These are phyloP conservation scores for Ctenicera cuprea DNA, from an alignment of 2,888 invertebrate genomes.

Conservation along the genomic window DNA sequence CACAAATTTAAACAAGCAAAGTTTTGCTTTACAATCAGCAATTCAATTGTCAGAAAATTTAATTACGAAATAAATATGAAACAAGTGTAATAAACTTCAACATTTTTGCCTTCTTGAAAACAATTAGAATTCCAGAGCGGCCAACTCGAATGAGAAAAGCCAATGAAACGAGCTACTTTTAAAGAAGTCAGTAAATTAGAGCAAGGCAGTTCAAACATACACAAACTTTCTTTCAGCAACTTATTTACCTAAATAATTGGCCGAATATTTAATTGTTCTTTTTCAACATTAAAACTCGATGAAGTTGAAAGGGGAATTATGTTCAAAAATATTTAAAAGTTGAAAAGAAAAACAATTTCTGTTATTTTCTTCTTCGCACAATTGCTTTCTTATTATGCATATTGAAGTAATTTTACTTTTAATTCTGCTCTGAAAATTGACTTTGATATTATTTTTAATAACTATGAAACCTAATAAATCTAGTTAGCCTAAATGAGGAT, in stretches of 20 bases:
- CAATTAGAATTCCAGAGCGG: not conserved
- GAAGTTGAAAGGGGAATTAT: conserved; percentile 1
- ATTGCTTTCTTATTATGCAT: not conserved
- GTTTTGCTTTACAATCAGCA: too few species aligned
- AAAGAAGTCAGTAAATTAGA: conserved; percentile 11
- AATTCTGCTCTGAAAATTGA: too few species aligned
- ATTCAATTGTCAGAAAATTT: too few species aligned
- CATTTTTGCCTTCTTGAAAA: conserved; percentile 1
- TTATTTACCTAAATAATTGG: conserved; percentile 11
- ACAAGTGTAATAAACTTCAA: too few species aligned
- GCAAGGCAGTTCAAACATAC: not conserved
- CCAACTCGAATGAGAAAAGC: not conserved
- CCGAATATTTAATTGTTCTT: conserved; percentile 6
- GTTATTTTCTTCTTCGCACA: not conserved
- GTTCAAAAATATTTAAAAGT: conserved; percentile 1
- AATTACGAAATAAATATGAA: too few species aligned
- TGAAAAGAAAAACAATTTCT: not conserved
- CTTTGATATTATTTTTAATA: too few species aligned
- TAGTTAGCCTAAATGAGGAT: not conserved
- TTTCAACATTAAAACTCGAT: not conserved
- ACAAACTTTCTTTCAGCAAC: not conserved
- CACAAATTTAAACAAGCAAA: too few species aligned
- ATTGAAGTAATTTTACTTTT: too few species aligned
- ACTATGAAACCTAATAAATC: too few species aligned
- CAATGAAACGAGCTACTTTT: conserved; percentile 4